A percentile compares a stretch with the other conserved stretches of the same genome.
phyloP scores from a whole-genome alignment of 1,140 invertebrate genomes.

The Bombus difficillimus region DNA sequence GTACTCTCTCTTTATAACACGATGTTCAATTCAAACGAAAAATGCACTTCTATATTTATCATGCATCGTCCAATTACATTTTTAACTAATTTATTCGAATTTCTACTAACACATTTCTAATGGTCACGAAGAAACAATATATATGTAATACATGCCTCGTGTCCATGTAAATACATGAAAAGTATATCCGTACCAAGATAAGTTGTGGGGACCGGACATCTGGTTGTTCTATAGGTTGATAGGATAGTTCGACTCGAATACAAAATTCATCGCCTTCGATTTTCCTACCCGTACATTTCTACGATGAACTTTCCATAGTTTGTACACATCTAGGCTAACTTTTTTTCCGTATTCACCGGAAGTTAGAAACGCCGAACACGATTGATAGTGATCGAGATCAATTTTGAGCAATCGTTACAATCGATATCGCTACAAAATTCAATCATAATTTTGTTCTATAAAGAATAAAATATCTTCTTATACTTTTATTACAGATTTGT shows the following conservation, averaged over 20 bases:
- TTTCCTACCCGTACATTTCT: conserved; percentile 63
- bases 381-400: not conserved
- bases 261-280: conserved; percentile 82
- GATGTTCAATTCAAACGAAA: not conserved
- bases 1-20: not conserved
- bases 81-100: not conserved
- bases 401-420: not conserved
- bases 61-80: not conserved
- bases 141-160: not conserved
- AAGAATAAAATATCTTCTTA: not conserved
- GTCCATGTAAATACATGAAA: conserved; percentile 11
- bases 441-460: not conserved
- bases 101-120: not conserved
- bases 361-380: not conserved
- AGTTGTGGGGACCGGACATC: conserved; percentile 77
- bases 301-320: conserved; percentile 59
- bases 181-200: conserved; percentile 46
- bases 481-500: not conserved
- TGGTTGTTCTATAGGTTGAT: conserved; percentile 74
- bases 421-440: not conserved
- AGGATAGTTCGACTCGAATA: conserved; percentile 74
- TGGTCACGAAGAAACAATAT: not conserved
- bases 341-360: not conserved
- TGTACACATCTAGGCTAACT: conserved; percentile 12
- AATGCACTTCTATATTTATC: not conserved